A percentile compares a stretch with the other conserved stretches of the same genome.
Evolutionary conservation across 2,113 vertebrate species (phyloP).

Genomic region (Parotia lawesii): DNA sequence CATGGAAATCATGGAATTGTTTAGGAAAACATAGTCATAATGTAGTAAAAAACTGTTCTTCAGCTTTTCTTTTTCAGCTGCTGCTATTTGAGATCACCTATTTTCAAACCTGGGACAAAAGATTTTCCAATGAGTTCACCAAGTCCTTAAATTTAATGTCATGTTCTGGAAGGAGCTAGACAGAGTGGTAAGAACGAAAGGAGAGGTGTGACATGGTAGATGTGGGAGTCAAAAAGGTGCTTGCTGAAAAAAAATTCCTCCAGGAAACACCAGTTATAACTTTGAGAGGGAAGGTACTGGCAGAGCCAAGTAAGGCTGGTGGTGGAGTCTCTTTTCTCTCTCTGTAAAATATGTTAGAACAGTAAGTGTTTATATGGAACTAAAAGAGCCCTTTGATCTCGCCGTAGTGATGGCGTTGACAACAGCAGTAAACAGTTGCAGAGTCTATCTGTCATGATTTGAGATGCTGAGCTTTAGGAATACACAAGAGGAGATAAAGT

Average conservation of each 20-base stretch:
- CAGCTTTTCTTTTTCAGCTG: neutral
- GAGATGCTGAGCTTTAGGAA: neutral
- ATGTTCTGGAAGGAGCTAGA: neutral
- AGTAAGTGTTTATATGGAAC: neutral
- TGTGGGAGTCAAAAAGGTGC: neutral
- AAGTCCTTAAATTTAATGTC: neutral
- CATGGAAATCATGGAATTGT: neutral
- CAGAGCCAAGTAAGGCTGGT: neutral
- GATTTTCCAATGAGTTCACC: neutral
- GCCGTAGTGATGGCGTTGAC: neutral
- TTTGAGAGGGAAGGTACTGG: neutral
- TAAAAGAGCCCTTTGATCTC: slow-evolving; percentile 18
- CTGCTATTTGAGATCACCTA: neutral
- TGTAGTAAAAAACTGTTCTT: neutral
- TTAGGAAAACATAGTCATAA: neutral
- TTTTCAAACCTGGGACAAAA: neutral
- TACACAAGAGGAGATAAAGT: neutral
- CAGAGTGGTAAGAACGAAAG: rapidly evolving
- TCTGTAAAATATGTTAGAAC: neutral
- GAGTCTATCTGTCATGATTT: slow-evolving; percentile 13
- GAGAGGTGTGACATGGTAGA: neutral
- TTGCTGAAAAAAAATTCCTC: neutral
- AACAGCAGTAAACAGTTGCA: neutral
- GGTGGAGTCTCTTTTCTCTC: neutral
- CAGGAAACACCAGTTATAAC: neutral